Evolutionary conservation across 2,797 vertebrate species (phyloP), one percentile per base, ranked within the genome.

Genomic region (Sebastes kiyomatsui): DNA sequence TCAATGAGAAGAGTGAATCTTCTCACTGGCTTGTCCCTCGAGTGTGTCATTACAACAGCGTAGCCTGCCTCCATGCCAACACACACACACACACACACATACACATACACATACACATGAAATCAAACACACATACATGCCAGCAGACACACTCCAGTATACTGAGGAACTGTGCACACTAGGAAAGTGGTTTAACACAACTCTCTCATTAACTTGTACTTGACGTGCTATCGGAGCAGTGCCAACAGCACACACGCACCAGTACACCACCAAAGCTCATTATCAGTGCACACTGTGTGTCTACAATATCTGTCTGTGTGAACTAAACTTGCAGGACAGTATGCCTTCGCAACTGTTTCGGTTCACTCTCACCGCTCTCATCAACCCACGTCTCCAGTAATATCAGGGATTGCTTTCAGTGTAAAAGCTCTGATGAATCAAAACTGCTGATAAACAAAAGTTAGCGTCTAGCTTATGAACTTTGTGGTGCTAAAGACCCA

Each of bases 191-290:
- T 81, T 82, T 54, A 75, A 80, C 83, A 83, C 79, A 85, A 58
- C 85, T 75, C 86, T 89, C 88, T 92, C 83, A 88, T 89, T 88
- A 90, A 84, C 82, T 91, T 75, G 84, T 81, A 70, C 82, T 83
- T 86, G 93, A 90, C 87, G 71, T 80, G 75, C 28, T 82, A 87
- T 84, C 83, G 71, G 85, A 88, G 82, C 72, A 62, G 65, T 66
- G 80, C 75, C 81, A 77, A 79, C 81, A 88, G 73, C 75, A 35
- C 75, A 72, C 42, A 88, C 52, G 61, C 87, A 86, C 84, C 87
- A 79, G 67, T 80, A 87, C 87, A 87, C 87, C 72, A 86, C 32
- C 86, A 64, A 62, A 68, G 75, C 84, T 92, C 87, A 91, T 90
- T 88, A 88, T 85, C 86, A 76, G 67, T 38, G 14, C 62, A 71